Evolutionary conservation across 1,140 invertebrate genomes (phyloP).

Genomic region (Eubasilissa regina): DNA sequence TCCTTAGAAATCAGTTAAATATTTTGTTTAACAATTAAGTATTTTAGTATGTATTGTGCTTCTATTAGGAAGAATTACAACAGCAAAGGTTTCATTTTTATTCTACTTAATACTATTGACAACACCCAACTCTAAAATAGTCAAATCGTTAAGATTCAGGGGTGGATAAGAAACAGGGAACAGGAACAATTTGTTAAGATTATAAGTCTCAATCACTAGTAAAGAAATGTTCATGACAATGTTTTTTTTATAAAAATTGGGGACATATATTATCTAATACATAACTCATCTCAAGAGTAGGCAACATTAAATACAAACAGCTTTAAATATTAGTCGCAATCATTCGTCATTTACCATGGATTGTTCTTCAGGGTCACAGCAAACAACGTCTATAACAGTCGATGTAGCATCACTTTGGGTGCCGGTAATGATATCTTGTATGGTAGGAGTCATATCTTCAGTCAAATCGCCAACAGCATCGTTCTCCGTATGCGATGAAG

Average conservation of each 20-base stretch:
- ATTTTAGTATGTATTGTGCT: background rate
- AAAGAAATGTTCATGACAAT: no score
- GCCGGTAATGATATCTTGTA: conserved; percentile 46
- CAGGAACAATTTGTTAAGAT: no score
- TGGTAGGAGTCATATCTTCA: conserved; percentile 54
- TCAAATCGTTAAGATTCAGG: no score
- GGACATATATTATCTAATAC: no score
- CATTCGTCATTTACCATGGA: background rate
- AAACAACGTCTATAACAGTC: conserved; percentile 53
- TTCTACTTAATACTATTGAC: background rate
- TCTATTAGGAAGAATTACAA: conserved; percentile 8
- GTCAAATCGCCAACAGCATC: conserved; percentile 51
- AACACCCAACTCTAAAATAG: background rate
- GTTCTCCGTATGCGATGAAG: conserved; percentile 52
- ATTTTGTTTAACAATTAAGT: background rate
- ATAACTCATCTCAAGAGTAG: no score
- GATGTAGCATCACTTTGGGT: conserved; percentile 54
- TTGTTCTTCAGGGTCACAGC: conserved; percentile 14
- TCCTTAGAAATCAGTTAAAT: conserved; percentile 30
- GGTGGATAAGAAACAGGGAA: no score
- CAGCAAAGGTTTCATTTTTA: background rate
- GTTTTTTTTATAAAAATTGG: no score
- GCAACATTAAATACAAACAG: no score
- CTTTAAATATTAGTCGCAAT: background rate
- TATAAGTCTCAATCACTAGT: no score